A percentile compares a stretch with the other conserved stretches of the same genome.
Conservation (phyloP, 2,113 vertebrate species). For the Corythoichthys haematopterus region DNA sequence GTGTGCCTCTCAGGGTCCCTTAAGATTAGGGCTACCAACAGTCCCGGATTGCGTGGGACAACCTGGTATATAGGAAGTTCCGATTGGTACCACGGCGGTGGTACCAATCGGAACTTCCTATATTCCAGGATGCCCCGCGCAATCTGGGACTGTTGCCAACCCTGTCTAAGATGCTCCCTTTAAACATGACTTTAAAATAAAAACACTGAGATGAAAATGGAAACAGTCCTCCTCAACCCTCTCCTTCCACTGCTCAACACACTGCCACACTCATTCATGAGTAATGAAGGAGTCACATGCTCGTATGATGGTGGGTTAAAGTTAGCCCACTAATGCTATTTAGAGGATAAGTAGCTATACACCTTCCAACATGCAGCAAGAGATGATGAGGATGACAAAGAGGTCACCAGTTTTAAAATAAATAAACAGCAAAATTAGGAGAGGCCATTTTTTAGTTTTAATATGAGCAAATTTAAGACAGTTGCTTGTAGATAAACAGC, state of each 20-base stretch:
- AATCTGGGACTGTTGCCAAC: too few species aligned
- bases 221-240: neutral
- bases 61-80: too few species aligned
- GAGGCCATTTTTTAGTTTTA: neutral
- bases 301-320: neutral
- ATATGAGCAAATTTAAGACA: neutral
- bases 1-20: too few species aligned
- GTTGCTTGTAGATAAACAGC: neutral
- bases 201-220: too few species aligned
- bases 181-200: too few species aligned
- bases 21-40: neutral
- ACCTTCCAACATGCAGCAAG: neutral
- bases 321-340: conserved; percentile 3
- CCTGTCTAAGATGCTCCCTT: too few species aligned
- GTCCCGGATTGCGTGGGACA: too few species aligned
- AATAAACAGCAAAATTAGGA: neutral
- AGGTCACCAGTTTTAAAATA: neutral
- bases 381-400: neutral
- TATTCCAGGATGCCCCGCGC: too few species aligned
- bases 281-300: neutral
- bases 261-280: neutral
- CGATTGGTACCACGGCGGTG: too few species aligned
- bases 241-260: neutral
- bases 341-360: neutral
- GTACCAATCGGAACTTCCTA: too few species aligned